Evolutionary conservation across 2,888 invertebrate genomes (phyloP).

Genomic region (Drosophila diplacantha): DNA sequence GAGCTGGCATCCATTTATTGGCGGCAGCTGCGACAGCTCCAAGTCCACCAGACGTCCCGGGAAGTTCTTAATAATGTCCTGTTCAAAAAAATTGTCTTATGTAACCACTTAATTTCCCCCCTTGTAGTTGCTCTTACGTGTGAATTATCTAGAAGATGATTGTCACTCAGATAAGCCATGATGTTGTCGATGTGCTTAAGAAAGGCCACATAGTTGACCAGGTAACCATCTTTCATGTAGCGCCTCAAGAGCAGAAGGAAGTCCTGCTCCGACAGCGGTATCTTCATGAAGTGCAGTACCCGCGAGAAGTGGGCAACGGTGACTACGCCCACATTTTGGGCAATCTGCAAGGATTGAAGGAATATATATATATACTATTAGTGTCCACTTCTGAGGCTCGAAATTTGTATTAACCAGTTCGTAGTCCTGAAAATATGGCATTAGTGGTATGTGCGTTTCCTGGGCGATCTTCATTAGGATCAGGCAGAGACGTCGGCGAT

Average conservation of each 20-base stretch:
- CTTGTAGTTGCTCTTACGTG: conserved; percentile 38
- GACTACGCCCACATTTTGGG: conserved; percentile 86
- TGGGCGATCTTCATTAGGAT: conserved; percentile 86
- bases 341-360: conserved; percentile 79
- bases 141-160: conserved; percentile 78
- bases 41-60: conserved; percentile 84
- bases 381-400: accelerated
- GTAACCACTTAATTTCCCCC: not conserved
- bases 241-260: conserved; percentile 85
- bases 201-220: conserved; percentile 88
- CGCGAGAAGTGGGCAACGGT: conserved; percentile 88
- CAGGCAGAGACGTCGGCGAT: conserved; percentile 83
- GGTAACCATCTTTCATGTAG: conserved; percentile 86
- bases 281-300: conserved; percentile 84
- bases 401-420: conserved; percentile 67
- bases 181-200: conserved; percentile 83
- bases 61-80: conserved; percentile 80
- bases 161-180: conserved; percentile 80
- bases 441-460: conserved; percentile 81
- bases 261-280: conserved; percentile 84
- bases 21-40: conserved; percentile 82
- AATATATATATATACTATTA: too few relatives aligned
- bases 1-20: conserved; percentile 60
- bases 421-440: conserved; percentile 81
- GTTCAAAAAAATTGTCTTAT: not conserved